These are phyloP conservation scores for Dipodomys stephensi DNA, from an alignment of 2,113 vertebrate species.

Conservation along the genomic window DNA sequence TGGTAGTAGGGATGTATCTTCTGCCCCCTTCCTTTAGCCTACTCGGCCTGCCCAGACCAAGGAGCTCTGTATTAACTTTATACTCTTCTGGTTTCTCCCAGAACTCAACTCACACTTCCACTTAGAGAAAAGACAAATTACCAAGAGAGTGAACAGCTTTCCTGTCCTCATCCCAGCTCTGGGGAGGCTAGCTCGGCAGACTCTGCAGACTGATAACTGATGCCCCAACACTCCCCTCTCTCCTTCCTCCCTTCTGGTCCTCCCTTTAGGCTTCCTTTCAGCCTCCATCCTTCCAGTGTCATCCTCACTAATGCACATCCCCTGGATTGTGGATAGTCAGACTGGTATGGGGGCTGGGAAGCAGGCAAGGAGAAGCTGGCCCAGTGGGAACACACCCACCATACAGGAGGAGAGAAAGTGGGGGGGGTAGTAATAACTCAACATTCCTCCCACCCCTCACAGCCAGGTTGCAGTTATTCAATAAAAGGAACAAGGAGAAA, in stretches of 20 bases:
- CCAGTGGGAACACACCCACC: background rate
- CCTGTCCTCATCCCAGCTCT: background rate
- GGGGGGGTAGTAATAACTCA: background rate
- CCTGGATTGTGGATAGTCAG: background rate
- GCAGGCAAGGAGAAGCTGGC: background rate
- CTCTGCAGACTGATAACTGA: background rate
- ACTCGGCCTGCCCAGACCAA: background rate
- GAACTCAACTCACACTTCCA: background rate
- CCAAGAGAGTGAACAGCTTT: background rate
- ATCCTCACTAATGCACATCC: constrained; percentile 44
- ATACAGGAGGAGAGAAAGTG: background rate
- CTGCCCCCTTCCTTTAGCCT: background rate
- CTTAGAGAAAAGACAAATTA: background rate
- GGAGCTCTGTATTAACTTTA: background rate
- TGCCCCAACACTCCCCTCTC: background rate
- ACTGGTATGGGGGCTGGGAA: background rate
- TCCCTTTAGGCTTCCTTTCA: background rate
- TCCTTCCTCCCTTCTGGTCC: too few relatives aligned
- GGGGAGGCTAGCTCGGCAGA: background rate
- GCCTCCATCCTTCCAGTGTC: background rate
- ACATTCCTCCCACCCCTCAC: background rate
- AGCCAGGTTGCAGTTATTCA: background rate
- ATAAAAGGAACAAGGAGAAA: background rate
- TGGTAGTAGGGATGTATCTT: background rate
- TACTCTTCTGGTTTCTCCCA: background rate